Conservation (phyloP, 2,888 invertebrate species). For the Octonoba sinensis region DNA sequence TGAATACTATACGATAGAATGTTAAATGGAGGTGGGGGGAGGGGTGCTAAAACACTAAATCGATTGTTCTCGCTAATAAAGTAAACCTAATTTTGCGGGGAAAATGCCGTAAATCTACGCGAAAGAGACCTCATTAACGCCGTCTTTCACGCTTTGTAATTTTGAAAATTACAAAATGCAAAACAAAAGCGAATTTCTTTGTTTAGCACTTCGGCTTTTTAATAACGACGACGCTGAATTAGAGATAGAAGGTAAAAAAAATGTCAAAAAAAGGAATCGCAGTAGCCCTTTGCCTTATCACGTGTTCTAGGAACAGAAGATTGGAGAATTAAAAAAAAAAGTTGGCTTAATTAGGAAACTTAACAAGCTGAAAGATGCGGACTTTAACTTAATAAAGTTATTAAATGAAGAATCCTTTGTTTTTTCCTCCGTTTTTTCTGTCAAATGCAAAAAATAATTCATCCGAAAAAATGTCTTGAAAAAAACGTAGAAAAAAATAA, state of each 20-base stretch:
- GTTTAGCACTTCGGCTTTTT: slow-evolving; percentile 34
- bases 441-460: too few species aligned
- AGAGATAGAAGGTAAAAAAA: slow-evolving; percentile 9
- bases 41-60: not conserved
- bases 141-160: slow-evolving; percentile 23
- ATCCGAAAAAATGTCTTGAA: not conserved
- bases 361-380: slow-evolving; percentile 58
- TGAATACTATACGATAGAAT: not conserved
- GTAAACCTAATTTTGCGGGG: slow-evolving; percentile 39
- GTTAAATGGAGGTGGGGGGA: not conserved
- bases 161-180: slow-evolving; percentile 43
- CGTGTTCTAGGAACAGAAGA: not conserved
- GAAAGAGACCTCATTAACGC: slow-evolving; percentile 46
- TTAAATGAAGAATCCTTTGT: slow-evolving; percentile 43
- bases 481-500: slow-evolving; percentile 8
- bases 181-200: slow-evolving; percentile 44
- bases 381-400: slow-evolving; percentile 64
- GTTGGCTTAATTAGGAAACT: slow-evolving; percentile 53
- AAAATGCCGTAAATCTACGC: slow-evolving; percentile 27
- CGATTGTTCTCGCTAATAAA: slow-evolving; percentile 13
- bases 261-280: slow-evolving; percentile 23
- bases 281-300: not conserved
- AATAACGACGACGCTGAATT: slow-evolving; percentile 13
- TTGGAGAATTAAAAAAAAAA: slow-evolving; percentile 11
- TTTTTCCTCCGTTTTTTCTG: slow-evolving; percentile 25